Evolutionary conservation across 2,888 invertebrate genomes (phyloP).

Genomic region (Sicus ferrugineus): DNA sequence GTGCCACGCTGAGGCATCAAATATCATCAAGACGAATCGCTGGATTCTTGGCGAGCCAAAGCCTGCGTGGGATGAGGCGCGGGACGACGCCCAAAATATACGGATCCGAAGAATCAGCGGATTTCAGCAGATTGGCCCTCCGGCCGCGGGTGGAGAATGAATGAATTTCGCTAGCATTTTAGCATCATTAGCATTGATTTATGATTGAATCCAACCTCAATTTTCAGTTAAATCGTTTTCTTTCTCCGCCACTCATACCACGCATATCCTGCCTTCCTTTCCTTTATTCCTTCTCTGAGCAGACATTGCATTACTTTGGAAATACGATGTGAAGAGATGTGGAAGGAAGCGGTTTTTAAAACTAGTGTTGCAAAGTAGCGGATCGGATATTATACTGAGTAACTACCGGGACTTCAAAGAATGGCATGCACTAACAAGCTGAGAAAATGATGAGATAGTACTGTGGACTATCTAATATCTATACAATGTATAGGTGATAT

Average conservation of each 20-base stretch:
- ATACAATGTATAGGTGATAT: too few relatives aligned
- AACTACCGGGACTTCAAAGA: too few relatives aligned
- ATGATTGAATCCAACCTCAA: slow-evolving; percentile 62
- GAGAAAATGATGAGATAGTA: too few relatives aligned
- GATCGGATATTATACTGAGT: background rate
- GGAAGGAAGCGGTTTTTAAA: background rate
- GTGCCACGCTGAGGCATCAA: slow-evolving; percentile 26
- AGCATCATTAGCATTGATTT: slow-evolving; percentile 64
- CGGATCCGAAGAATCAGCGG: background rate
- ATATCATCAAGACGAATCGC: slow-evolving; percentile 30
- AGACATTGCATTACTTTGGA: background rate
- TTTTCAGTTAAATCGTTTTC: slow-evolving; percentile 60
- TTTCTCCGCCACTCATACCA: slow-evolving; percentile 20
- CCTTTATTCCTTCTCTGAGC: slow-evolving; percentile 25
- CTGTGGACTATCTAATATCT: too few relatives aligned
- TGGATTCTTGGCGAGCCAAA: slow-evolving; percentile 16
- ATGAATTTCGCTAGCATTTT: slow-evolving; percentile 53
- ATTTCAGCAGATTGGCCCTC: background rate
- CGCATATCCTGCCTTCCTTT: background rate
- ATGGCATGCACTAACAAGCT: too few relatives aligned
- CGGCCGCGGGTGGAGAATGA: slow-evolving; percentile 2
- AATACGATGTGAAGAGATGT: background rate
- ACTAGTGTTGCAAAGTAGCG: background rate
- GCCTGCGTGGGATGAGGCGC: background rate
- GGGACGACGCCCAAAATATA: background rate